Evolutionary conservation across 1,140 invertebrate genomes (phyloP).

Genomic region (Drusus annulatus): DNA sequence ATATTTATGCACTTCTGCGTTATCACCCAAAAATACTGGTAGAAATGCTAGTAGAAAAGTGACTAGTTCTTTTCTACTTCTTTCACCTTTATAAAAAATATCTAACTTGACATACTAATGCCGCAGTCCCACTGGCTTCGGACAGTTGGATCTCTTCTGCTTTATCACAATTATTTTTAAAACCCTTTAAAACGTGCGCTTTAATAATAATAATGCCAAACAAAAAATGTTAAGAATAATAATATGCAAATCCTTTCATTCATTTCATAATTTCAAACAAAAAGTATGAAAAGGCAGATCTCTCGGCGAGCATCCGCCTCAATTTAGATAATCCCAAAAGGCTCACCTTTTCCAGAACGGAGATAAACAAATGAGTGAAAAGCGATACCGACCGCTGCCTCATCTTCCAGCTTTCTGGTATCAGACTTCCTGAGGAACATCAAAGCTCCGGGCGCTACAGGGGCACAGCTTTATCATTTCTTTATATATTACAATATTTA

Average conservation of each 20-base stretch:
- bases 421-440: slow-evolving; percentile 34
- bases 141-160: too few relatives aligned
- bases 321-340: slow-evolving; percentile 29
- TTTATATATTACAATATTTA: slow-evolving; percentile 58
- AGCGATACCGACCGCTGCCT: slow-evolving; percentile 10
- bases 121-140: too few relatives aligned
- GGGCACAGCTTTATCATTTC: slow-evolving; percentile 53
- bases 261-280: not conserved
- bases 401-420: slow-evolving; percentile 5
- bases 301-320: not conserved
- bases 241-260: not conserved
- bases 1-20: too few relatives aligned
- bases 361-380: slow-evolving; percentile 39
- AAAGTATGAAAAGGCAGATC: not conserved
- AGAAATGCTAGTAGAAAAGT: too few relatives aligned
- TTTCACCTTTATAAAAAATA: too few relatives aligned
- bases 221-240: not conserved
- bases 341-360: slow-evolving; percentile 18
- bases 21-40: too few relatives aligned
- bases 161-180: too few relatives aligned
- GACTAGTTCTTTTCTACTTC: too few relatives aligned
- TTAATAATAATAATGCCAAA: not conserved
- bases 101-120: too few relatives aligned
- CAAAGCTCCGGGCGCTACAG: slow-evolving; percentile 28
- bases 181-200: too few relatives aligned